Base-by-base conservation (phyloP, 2,113 vertebrate genomes). In the Misgurnus anguillicaudatus region DNA sequence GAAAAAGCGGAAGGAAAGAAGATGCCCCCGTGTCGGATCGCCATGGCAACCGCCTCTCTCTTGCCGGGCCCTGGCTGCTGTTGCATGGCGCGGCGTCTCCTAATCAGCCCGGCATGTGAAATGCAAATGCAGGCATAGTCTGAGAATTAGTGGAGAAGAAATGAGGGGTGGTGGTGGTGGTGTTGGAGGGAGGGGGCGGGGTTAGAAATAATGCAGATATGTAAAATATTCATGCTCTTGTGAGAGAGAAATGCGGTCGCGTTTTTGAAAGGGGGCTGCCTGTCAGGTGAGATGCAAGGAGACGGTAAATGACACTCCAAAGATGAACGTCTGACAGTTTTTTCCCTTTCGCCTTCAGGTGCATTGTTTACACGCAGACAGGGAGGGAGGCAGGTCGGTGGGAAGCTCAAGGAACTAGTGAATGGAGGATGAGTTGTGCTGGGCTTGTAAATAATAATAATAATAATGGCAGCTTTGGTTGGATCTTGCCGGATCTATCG, bases 281-380 rank as follows among this genome's bases (percentile, higher is more conserved):
- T 93, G 93, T 88, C 90, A 91, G 91, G 90, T 91, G 62, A 75
- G 72, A 86, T 84, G 80, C 62, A 62, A 84, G 87, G 87, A 91
- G 95, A 94, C 92, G 91, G 91, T 96, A 98, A 98, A 94, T 97
- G 98, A 97, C 96, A 99, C 96, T 97, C 98, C 97, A 99, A 98
- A 99, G 97, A 94, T 90, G 91, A 91, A 93, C 93, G 94, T 92
- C 95, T 98, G 97, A 98, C 97, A 98, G 90, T 92, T 92, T 94
- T 93, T 94, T 97, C 95, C 96, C 95, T 88, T 97, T 92, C 89
- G 72, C 83, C 92, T 94, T 95, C 86, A 94, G 94, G 95, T 95
- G 94, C 92, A 94, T 92, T 95, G 95, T 95, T 96, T 95, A 94
- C 94, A 96, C 95, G 93, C 90, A 94, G 88, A 91, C 92, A 93